A percentile compares a stretch with the other conserved stretches of the same genome.
phyloP scores from a whole-genome alignment of 2,797 vertebrate species.

The Oreortyx pictus region DNA sequence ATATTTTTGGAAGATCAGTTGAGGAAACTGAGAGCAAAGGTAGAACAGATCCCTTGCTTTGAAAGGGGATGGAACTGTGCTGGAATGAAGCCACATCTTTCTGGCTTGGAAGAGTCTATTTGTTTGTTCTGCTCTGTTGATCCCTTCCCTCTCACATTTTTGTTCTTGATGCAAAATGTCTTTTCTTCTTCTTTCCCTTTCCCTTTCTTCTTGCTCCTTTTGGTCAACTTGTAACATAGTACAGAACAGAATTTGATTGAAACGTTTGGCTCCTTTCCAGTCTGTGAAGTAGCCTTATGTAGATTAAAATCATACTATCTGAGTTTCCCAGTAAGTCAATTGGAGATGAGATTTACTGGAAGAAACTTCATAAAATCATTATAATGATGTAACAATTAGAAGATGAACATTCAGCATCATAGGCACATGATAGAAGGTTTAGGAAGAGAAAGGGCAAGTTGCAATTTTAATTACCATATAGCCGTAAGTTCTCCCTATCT shows the following conservation, averaged over 20 bases:
- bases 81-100: neutral
- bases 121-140: neutral
- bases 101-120: rapidly evolving
- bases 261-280: neutral
- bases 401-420: neutral
- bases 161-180: neutral
- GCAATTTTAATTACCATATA: neutral
- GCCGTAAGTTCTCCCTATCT: neutral
- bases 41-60: neutral
- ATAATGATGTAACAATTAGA: neutral
- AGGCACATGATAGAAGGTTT: neutral
- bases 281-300: neutral
- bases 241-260: neutral
- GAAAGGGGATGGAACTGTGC: rapidly evolving
- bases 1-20: neutral
- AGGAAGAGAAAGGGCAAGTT: neutral
- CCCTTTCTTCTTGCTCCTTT: neutral
- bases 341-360: neutral
- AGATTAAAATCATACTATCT: neutral
- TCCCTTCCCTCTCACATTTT: neutral
- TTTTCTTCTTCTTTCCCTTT: neutral
- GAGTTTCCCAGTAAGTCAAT: neutral
- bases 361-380: neutral
- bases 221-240: neutral
- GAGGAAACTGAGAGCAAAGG: neutral